Evolutionary conservation across 2,113 vertebrate species (phyloP), one percentile per base, ranked within the genome.

Genomic region (Pholis gunnellus): DNA sequence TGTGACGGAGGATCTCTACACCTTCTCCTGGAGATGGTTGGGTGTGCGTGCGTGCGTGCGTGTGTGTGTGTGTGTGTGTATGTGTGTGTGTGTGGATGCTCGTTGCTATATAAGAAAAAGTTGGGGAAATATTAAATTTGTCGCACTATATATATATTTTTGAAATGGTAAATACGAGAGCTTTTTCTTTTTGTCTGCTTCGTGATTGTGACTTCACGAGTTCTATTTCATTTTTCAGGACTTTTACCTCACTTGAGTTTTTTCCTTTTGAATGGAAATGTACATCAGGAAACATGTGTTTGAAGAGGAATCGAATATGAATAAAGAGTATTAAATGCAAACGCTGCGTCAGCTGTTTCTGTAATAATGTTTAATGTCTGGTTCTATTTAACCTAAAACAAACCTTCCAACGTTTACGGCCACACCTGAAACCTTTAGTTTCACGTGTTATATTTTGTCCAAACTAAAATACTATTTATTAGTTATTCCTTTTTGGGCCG

Each of bases 221-320:
- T 31, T 31, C 87, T 92, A 83, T 93, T 95, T 94, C 85, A 90
- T 94, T 95, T 95, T 92, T 94, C 88, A 92, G 93, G 93, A 95
- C 94, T 95, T 95, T 95, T 94, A 95, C 94, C 95, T 95, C 94
- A 94, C 88, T 92, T 89, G 82, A 93, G 88, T 93, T 94, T 94
- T 94, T 95, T 90, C 82, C 89, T 87, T 94, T 92, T 90, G 91
- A 84, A 92, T 90, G 91, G 87, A 92, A 91, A 92, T 92, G 81
- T 92, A 90, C 90, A 92, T 94, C 91, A 91, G 93, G 92, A 95
- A 92, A 95, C 31, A 94, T 94, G 91, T 94, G 92, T 94, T 92
- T 94, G 89, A 93, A 93, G 91, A 94, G 78, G 80, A 88, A 87
- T 85, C 34, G 5, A 36, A 86, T 92, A 92, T 93, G 91, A 95